phyloP scores from a whole-genome alignment of 1,140 invertebrate species.

The Leucophenga varia region DNA sequence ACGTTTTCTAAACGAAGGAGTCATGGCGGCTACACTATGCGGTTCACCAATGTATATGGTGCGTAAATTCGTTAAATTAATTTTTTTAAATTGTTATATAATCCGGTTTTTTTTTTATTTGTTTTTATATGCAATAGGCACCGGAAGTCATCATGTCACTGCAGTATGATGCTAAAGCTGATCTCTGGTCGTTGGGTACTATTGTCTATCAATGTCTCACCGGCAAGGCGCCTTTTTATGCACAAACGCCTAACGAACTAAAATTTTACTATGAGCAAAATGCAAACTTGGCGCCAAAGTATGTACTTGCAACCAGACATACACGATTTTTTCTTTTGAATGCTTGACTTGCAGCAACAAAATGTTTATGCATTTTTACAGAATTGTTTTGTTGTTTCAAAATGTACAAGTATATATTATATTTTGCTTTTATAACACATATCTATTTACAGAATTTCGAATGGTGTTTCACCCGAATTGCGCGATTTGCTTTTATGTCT shows the following conservation, averaged over 20 bases:
- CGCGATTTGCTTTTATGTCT: slow-evolving; percentile 84
- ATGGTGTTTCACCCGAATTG: slow-evolving; percentile 86
- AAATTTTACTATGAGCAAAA: slow-evolving; percentile 98
- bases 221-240: slow-evolving; percentile 97
- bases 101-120: slow-evolving; percentile 1
- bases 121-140: slow-evolving; percentile 66
- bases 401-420: no score
- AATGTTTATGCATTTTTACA: no score
- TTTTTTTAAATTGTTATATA: background rate
- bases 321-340: no score
- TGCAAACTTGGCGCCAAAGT: slow-evolving; percentile 93
- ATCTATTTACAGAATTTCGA: slow-evolving; percentile 78
- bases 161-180: slow-evolving; percentile 98
- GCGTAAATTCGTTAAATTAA: background rate
- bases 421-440: no score
- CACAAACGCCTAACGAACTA: slow-evolving; percentile 95
- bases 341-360: no score
- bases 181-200: slow-evolving; percentile 98
- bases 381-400: background rate
- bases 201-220: slow-evolving; percentile 99
- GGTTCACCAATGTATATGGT: slow-evolving; percentile 99
- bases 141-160: slow-evolving; percentile 99
- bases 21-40: slow-evolving; percentile 99
- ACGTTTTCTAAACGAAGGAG: slow-evolving; percentile 95
- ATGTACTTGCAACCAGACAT: no score